Evolutionary conservation across 2,888 invertebrate species (phyloP).

Genomic region (Protonemura montana): DNA sequence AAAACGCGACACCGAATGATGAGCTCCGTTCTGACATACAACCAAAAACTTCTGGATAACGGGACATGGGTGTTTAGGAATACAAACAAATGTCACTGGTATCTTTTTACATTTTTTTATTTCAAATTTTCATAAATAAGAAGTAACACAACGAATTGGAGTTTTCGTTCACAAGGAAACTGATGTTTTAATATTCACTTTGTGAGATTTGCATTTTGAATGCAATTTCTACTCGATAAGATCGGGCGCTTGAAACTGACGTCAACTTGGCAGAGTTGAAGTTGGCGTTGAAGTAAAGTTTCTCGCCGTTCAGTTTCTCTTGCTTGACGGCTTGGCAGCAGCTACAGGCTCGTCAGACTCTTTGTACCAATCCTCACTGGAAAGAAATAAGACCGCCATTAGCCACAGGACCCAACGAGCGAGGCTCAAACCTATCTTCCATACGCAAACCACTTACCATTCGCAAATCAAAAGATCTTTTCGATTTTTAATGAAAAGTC

Average conservation of each 20-base stretch:
- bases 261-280: not conserved
- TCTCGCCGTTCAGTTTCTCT: slow-evolving; percentile 51
- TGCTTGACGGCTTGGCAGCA: slow-evolving; percentile 55
- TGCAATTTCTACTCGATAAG: not conserved
- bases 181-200: not conserved
- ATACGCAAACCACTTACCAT: too few relatives aligned
- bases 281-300: slow-evolving; percentile 53
- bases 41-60: too few relatives aligned
- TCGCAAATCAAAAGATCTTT: too few relatives aligned
- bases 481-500: too few relatives aligned
- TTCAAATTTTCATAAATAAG: not conserved
- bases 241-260: too few relatives aligned
- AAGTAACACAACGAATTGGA: not conserved
- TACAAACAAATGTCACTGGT: not conserved
- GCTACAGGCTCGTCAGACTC: slow-evolving; percentile 58
- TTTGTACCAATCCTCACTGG: slow-evolving; percentile 88
- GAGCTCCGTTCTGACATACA: too few relatives aligned
- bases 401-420: too few relatives aligned
- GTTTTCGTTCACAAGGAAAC: not conserved
- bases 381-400: slow-evolving; percentile 46
- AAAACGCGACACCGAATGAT: not conserved
- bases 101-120: not conserved
- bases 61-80: too few relatives aligned
- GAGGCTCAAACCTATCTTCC: too few relatives aligned
- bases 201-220: not conserved